phyloP scores from a whole-genome alignment of 2,113 vertebrate genomes.

The Chunga burmeisteri region DNA sequence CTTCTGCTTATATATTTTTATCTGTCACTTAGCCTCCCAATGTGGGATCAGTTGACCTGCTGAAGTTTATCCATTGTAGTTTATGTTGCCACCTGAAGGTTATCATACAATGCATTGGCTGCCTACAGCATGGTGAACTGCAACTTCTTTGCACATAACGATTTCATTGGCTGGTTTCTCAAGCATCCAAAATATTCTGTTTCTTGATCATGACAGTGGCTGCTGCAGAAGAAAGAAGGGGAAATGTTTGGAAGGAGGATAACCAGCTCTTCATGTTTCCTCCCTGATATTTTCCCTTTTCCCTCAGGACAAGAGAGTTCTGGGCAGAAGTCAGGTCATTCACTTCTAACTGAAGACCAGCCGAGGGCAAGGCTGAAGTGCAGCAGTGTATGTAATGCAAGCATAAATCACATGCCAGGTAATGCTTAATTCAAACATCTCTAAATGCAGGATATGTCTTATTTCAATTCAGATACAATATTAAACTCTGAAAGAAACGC shows the following conservation, averaged over 20 bases:
- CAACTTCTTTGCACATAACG: neutral
- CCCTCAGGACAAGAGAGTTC: no score
- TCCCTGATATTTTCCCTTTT: rapidly evolving
- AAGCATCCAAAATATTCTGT: neutral
- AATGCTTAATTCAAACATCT: neutral
- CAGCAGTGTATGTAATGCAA: neutral
- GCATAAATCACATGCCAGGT: neutral
- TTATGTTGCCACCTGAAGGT: neutral
- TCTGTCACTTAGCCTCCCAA: neutral
- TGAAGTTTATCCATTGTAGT: neutral
- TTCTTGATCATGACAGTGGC: rapidly evolving
- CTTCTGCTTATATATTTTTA: neutral
- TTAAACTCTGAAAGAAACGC: neutral
- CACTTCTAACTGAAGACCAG: neutral
- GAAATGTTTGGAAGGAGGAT: neutral
- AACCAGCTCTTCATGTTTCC: neutral
- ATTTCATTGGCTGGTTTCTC: neutral
- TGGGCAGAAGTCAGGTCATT: neutral
- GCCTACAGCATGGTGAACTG: rapidly evolving
- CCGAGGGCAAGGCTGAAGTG: neutral
- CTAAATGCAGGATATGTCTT: neutral
- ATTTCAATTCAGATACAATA: neutral
- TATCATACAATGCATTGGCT: rapidly evolving
- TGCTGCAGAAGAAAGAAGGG: rapidly evolving
- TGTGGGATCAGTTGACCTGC: neutral